A percentile compares a stretch with the other conserved stretches of the same genome.
These are phyloP conservation scores for Anorthoa munda DNA, from an alignment of 2,888 invertebrate genomes.

Conservation along the genomic window DNA sequence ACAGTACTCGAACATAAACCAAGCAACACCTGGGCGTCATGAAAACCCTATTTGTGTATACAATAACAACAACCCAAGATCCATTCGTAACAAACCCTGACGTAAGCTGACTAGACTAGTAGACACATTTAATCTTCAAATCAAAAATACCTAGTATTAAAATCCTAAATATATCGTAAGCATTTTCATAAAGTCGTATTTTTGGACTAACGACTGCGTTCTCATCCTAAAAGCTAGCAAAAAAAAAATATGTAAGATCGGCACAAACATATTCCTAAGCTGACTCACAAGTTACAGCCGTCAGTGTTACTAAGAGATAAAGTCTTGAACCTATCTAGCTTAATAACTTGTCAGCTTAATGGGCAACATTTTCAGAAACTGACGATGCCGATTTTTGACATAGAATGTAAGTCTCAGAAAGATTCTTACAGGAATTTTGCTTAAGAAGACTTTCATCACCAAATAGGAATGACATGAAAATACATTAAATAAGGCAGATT, in stretches of 20 bases:
- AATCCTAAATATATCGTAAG: conserved; percentile 28
- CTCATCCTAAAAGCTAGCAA: not conserved
- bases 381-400: conserved; percentile 32
- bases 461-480: conserved; percentile 8
- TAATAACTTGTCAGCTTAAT: conserved; percentile 73
- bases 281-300: conserved; percentile 68
- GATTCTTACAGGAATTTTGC: not conserved
- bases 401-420: conserved; percentile 5
- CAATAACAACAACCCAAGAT: not conserved
- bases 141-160: conserved; percentile 2
- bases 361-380: conserved; percentile 44
- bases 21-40: not conserved
- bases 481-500: not conserved
- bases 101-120: conserved; percentile 1
- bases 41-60: not conserved
- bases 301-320: conserved; percentile 62
- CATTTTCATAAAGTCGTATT: conserved; percentile 24
- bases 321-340: conserved; percentile 68
- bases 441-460: conserved; percentile 3
- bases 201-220: conserved; percentile 20
- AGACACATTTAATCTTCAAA: not conserved
- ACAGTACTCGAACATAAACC: not conserved
- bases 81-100: not conserved
- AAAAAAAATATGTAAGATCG: conserved; percentile 29
- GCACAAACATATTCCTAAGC: conserved; percentile 65